Percentiles rank a stretch among this genome's conserved stretches.
These are phyloP conservation scores for Platygyra sinensis DNA, from an alignment of 64 coral and sea anemone species.

Conservation along the genomic window DNA sequence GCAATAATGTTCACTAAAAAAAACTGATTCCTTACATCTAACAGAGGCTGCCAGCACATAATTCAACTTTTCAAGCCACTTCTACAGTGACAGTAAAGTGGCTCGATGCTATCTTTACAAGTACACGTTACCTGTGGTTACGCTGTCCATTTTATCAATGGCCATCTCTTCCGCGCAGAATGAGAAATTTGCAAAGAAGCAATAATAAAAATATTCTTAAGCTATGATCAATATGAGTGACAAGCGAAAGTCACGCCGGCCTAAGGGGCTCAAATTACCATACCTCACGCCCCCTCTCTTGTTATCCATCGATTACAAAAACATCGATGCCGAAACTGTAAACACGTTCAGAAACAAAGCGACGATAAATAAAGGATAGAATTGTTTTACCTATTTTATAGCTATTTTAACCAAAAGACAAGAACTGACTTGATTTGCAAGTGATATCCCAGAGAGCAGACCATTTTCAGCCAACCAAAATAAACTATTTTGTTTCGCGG, in stretches of 20 bases:
- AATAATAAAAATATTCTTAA: not conserved
- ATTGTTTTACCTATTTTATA: not conserved
- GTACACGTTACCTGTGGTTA: not conserved
- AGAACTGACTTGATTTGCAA: not conserved
- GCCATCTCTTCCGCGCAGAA: not conserved
- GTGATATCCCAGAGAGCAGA: not conserved
- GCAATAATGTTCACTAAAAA: too few species aligned
- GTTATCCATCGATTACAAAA: not conserved
- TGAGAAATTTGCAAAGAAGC: not conserved
- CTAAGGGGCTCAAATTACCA: not conserved
- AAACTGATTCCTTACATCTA: too few species aligned
- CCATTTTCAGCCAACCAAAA: not conserved
- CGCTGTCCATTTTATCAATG: not conserved
- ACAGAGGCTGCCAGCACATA: too few species aligned
- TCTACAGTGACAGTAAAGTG: not conserved
- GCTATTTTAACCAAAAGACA: not conserved
- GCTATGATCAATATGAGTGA: not conserved
- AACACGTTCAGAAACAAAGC: not conserved
- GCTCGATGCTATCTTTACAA: not conserved
- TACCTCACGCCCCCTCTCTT: not conserved
- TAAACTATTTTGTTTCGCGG: not conserved
- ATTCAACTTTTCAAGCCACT: too few species aligned
- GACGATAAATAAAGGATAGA: too few species aligned
- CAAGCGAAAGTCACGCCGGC: not conserved
- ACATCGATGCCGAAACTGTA: not conserved